phyloP scores from a whole-genome alignment of 2,888 invertebrate genomes.

The Sturmia bella region DNA sequence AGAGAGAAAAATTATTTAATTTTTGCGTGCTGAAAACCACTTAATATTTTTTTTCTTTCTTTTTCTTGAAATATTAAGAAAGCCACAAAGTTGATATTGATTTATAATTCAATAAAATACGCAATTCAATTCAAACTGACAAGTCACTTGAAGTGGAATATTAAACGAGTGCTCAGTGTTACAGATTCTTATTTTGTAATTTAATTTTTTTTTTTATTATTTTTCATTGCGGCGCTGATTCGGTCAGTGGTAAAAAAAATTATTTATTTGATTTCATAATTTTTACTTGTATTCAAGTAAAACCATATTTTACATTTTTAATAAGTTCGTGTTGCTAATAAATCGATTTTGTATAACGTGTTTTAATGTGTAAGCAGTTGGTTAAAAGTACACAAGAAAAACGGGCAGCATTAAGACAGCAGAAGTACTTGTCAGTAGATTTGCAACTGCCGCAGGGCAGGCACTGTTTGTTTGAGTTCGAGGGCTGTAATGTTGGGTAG shows the following conservation, averaged over 20 bases:
- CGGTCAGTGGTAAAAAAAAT: background rate
- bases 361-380: too few species aligned
- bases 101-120: constrained; percentile 7
- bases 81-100: background rate
- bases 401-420: too few species aligned
- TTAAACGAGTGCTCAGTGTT: background rate
- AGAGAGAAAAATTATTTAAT: background rate
- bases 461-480: too few species aligned
- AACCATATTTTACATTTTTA: constrained; percentile 18
- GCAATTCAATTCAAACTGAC: background rate
- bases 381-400: too few species aligned
- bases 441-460: too few species aligned
- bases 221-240: background rate
- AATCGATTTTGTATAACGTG: constrained; percentile 51
- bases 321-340: constrained; percentile 3
- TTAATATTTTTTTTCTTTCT: too few species aligned
- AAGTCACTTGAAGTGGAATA: background rate
- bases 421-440: too few species aligned
- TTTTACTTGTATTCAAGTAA: constrained; percentile 12
- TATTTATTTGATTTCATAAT: constrained; percentile 18
- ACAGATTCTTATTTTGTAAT: background rate
- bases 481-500: too few species aligned
- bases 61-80: background rate
- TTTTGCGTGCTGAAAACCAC: background rate
- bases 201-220: background rate